Evolutionary conservation across 2,888 invertebrate species (phyloP), one percentile per base, ranked within the genome.

Genomic region (Loripinus fragilis): DNA sequence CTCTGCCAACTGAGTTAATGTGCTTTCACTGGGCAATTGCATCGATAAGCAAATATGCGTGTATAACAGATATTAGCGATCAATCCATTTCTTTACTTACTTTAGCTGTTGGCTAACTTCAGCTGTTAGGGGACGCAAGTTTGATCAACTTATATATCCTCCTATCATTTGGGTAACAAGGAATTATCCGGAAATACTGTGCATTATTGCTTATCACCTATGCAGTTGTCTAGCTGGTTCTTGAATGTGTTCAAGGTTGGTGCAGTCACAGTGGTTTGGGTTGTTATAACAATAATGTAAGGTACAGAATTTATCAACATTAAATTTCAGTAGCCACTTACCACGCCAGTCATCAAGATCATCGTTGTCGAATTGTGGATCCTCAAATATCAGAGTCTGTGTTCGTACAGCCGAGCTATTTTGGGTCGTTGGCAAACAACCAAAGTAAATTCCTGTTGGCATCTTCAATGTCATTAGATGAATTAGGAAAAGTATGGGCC

Each of bases 341-440:
- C 64, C 45, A 33, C 64, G 41, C 71, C 71, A 71, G 2, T 55
- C 38, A 5, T 35, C 35, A 12, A 73, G 25, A 15, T 65, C 48
- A 38, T 73, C 66, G 35, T 50, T 48, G 50, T 73, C 73, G 8
- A 2, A 23, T 73, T 72, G 72, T 2, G 65, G 25, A 3, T n/a
- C 48, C 5, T 38, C 12, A 8, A 12, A 38, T 38, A 12, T 38
- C 38, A 38, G 5, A 5, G 3, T 55, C 25, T 8, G 55, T 8
- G 55, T 55, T 25, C 7, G 55, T 55, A 55, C 55, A 55, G 28
- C 55, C 55, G 28, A 55, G 25, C 55, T 25, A 55, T 38, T 78
- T 81, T 1, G 81, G 78, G 50, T 81, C 78, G 28, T 81, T 75
- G 7, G 81, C 78, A 25, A 81, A 81, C 1, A 81, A 23, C 30